Conservation (phyloP, 2,113 vertebrate genomes). For the Sporophila hypoxantha region DNA sequence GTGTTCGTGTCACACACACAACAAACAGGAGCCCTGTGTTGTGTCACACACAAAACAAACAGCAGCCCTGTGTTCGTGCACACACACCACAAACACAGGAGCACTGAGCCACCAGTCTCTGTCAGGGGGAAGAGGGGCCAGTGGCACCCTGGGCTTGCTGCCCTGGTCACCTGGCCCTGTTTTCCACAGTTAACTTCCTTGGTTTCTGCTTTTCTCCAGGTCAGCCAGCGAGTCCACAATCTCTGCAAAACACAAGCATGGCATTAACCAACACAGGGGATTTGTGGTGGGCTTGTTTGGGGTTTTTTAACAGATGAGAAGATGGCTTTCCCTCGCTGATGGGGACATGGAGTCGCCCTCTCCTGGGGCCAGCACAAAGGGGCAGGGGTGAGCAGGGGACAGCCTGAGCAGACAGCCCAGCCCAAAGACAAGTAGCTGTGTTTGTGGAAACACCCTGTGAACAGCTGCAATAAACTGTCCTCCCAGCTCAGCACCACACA, state of each 20-base stretch:
- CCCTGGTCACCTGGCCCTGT: fast-evolving
- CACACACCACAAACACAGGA: fast-evolving
- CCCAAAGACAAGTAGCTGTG: neutral
- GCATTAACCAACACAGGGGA: neutral
- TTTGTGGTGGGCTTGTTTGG: neutral
- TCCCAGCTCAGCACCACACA: neutral
- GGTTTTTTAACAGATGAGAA: neutral
- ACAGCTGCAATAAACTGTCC: neutral
- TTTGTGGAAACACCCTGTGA: fast-evolving
- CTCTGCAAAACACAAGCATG: neutral
- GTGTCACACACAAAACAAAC: neutral
- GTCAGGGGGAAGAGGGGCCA: fast-evolving
- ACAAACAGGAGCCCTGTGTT: too few species aligned
- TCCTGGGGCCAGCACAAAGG: neutral
- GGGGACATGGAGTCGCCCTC: fast-evolving
- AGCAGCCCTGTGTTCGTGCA: too few species aligned
- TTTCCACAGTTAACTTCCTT: neutral
- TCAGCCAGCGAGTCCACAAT: constrained; percentile 34
- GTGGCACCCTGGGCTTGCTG: neutral
- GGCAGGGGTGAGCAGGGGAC: neutral
- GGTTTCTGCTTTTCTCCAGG: constrained; percentile 20
- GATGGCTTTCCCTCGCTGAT: neutral
- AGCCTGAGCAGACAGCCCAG: neutral
- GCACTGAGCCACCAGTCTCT: too few species aligned
- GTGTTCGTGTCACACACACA: too few species aligned